Evolutionary conservation across 2,888 invertebrate species (phyloP), one percentile per base, ranked within the genome.

Genomic region (Dryomyza anilis): DNA sequence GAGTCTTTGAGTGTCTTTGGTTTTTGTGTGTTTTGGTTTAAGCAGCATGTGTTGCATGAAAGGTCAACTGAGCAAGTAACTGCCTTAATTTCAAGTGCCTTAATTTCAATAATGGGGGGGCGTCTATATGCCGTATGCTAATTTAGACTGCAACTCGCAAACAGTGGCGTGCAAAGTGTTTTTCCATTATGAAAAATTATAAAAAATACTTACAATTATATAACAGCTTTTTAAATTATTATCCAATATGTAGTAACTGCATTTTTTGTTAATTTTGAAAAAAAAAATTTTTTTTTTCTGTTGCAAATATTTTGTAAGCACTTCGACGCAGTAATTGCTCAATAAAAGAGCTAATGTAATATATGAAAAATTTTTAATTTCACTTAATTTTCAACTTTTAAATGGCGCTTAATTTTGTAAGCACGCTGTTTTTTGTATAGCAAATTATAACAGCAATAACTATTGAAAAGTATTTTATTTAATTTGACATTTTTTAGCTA

Each of bases 41-140:
- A n/a, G n/a, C n/a, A n/a, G n/a, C n/a, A n/a, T n/a, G n/a, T n/a
- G n/a, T n/a, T n/a, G n/a, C n/a, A n/a, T 27, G 58, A 46, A 46
- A 58, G 58, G 58, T 58, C 58, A 30, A 21, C 50, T 52, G 16
- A 45, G 58, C 46, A 58, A 45, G 29, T 19, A 12, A 23, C 16
- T 58, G 58, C 45, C 30, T 30, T n/a, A 58, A 25, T 58, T 58
- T 46, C 46, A 58, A 58, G 58, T 29, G 46, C 43, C 36, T 14
- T 25, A 23, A 33, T 33, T 16, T 21, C 33, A n/a, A n/a, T n/a
- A n/a, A n/a, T n/a, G n/a, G 14, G 23, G 21, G 21, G 21, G 12
- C 53, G 19, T 21, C 36, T 14, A 6, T 16, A 10, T 16, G 33
- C 10, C 33, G 8, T 48, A 29, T 52, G n/a, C 29, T 19, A 19